phyloP scores from a whole-genome alignment of 1,140 invertebrate species.

The Drosophila nikananu region DNA sequence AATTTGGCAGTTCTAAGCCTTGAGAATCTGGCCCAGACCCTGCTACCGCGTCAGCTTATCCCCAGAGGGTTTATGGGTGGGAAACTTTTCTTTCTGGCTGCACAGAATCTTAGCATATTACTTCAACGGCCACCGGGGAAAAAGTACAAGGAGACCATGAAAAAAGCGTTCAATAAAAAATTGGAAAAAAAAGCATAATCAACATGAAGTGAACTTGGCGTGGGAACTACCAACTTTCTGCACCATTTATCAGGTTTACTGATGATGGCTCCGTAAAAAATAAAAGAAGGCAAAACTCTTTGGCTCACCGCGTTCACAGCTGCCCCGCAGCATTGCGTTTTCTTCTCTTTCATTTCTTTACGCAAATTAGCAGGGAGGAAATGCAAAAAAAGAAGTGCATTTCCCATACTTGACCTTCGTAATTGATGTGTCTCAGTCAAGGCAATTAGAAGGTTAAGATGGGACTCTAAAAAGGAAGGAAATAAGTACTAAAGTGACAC shows the following conservation, averaged over 20 bases:
- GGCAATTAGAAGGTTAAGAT: not conserved
- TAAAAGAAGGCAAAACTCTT: constrained; percentile 11
- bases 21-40: constrained; percentile 1
- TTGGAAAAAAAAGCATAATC: constrained; percentile 49
- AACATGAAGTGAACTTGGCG: constrained; percentile 44
- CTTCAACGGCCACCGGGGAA: constrained; percentile 30
- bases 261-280: constrained; percentile 29
- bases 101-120: constrained; percentile 42
- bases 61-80: constrained; percentile 26
- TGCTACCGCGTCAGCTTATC: constrained; percentile 7
- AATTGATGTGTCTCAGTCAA: constrained; percentile 8
- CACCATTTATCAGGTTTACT: constrained; percentile 51
- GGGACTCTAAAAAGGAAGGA: not conserved
- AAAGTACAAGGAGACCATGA: constrained; percentile 15
- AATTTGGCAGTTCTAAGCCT: constrained; percentile 11
- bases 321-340: constrained; percentile 21
- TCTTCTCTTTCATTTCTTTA: constrained; percentile 26
- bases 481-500: not conserved
- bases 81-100: constrained; percentile 17
- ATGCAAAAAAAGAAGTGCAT: constrained; percentile 16
- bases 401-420: constrained; percentile 47
- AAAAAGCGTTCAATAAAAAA: constrained; percentile 46
- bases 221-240: constrained; percentile 48
- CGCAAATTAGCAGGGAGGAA: constrained; percentile 31
- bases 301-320: constrained; percentile 26